Evolutionary conservation across 2,888 invertebrate genomes (phyloP).

Genomic region (Sinhomidia bicolor): DNA sequence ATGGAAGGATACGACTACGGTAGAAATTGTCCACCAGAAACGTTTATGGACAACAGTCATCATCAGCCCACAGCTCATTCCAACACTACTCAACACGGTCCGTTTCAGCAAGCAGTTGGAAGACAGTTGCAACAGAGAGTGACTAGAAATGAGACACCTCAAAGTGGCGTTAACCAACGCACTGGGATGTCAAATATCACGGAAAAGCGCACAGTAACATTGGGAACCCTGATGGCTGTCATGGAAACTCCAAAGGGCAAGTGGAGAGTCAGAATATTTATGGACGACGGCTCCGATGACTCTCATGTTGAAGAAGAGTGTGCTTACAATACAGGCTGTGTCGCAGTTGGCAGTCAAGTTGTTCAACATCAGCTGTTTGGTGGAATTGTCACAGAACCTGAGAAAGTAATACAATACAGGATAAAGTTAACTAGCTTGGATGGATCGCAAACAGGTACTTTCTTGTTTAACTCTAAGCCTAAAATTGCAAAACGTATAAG

Average conservation of each 20-base stretch:
- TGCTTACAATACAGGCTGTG: background rate
- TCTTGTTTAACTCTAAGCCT: background rate
- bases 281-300: constrained; percentile 1
- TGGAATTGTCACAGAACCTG: background rate
- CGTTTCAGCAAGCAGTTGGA: background rate
- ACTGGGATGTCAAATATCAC: background rate
- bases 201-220: background rate
- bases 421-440: background rate
- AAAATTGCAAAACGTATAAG: background rate
- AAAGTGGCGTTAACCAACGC: background rate
- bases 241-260: background rate
- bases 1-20: background rate
- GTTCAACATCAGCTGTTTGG: background rate
- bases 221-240: background rate
- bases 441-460: background rate
- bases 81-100: too few relatives aligned
- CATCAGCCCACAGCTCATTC: too few relatives aligned
- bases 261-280: background rate
- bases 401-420: too few relatives aligned
- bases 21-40: background rate
- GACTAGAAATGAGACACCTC: background rate
- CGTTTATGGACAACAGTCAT: background rate
- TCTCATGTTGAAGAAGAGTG: background rate
- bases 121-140: too few relatives aligned
- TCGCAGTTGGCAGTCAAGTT: background rate